A percentile compares a stretch with the other conserved stretches of the same genome.
These are phyloP conservation scores for Argyresthia goedartella DNA, from an alignment of 2,888 invertebrate genomes.

Conservation along the genomic window DNA sequence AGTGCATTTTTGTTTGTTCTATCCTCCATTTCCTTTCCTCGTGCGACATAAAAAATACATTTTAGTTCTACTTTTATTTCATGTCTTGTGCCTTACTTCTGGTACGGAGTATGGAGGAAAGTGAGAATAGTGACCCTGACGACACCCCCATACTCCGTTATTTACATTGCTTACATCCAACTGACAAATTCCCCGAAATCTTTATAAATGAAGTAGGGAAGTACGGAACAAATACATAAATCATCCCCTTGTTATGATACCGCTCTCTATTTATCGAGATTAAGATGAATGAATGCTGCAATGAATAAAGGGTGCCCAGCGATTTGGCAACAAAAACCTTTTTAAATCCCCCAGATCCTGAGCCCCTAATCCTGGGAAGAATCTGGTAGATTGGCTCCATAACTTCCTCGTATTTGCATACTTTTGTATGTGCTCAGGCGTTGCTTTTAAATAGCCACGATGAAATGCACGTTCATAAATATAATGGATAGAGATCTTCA, in stretches of 20 bases:
- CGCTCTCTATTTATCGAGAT: constrained; percentile 23
- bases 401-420: not conserved
- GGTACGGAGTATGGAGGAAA: too few species aligned
- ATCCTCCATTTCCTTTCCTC: too few species aligned
- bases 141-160: too few species aligned
- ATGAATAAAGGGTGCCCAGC: constrained; percentile 22
- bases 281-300: constrained; percentile 28
- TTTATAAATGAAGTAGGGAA: not conserved
- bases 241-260: constrained; percentile 9
- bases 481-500: not conserved
- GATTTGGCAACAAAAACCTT: constrained; percentile 33
- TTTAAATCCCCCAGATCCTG: constrained; percentile 25
- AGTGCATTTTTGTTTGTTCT: too few species aligned
- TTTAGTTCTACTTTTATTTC: too few species aligned
- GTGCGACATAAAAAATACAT: too few species aligned
- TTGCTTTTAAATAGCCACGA: not conserved
- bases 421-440: not conserved
- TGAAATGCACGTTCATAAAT: not conserved
- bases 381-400: not conserved
- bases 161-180: too few species aligned
- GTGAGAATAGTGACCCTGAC: too few species aligned
- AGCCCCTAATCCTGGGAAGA: not conserved
- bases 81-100: too few species aligned
- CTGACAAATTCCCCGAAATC: too few species aligned
- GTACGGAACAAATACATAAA: not conserved